phyloP scores from a whole-genome alignment of 2,888 invertebrate genomes.

The Allolobophora icterica region DNA sequence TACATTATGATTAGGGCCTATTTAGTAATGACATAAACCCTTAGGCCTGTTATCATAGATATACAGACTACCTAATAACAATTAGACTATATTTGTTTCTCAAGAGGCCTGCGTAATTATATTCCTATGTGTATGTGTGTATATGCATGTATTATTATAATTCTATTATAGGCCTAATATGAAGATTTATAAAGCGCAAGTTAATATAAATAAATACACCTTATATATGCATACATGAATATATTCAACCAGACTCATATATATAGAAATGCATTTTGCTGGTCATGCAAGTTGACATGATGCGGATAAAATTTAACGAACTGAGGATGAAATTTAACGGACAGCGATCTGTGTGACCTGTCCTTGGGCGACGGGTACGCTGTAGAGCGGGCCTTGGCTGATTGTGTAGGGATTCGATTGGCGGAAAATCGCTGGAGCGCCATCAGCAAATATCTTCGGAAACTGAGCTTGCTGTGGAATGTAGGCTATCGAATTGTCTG shows the following conservation, averaged over 20 bases:
- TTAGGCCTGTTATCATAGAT: too few relatives aligned
- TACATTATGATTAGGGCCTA: too few relatives aligned
- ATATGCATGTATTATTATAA: too few relatives aligned
- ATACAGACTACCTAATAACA: not conserved
- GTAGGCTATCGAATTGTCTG: not conserved
- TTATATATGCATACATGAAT: too few relatives aligned
- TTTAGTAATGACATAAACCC: too few relatives aligned
- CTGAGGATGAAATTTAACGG: not conserved
- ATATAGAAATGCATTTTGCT: too few relatives aligned
- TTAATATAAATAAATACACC: too few relatives aligned
- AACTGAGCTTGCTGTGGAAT: not conserved
- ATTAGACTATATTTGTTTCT: not conserved
- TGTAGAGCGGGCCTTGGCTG: not conserved
- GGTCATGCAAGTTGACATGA: not conserved
- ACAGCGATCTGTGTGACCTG: not conserved
- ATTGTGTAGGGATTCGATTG: not conserved
- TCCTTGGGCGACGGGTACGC: not conserved
- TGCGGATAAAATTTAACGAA: not conserved
- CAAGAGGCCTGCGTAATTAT: too few relatives aligned
- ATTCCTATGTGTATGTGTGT: not conserved
- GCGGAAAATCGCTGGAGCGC: not conserved
- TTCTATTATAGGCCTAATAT: too few relatives aligned
- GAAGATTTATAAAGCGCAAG: too few relatives aligned
- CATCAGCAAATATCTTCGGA: slow-evolving; percentile 12
- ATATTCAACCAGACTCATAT: too few relatives aligned